Base-by-base conservation (phyloP, 2,797 vertebrate species). In the Podarcis siculus region DNA sequence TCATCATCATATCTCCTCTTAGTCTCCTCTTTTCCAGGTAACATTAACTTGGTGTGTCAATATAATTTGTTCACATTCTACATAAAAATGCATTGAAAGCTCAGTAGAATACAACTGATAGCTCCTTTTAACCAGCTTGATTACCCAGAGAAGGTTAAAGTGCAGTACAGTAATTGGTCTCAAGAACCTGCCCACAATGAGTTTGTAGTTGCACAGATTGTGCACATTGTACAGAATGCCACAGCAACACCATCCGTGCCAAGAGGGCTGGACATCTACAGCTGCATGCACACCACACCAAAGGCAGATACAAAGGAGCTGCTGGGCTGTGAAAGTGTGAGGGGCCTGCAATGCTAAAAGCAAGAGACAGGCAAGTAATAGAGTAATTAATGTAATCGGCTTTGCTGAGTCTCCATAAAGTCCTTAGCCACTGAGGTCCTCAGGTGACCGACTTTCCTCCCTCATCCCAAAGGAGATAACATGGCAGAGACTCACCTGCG, bases 351-450 rank as follows among this genome's bases (percentile, higher is more conserved):
- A 72, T 12, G 61, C 82, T 83, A 2, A 77, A 83, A 84, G 91
- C 89, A 82, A 84, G 85, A 82, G 84, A 86, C 84, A 42, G 55
- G 35, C 3, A 37, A 76, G 76, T 72, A 9, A 86, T 84, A 69
- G 89, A 30, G 86, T 89, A 79, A 91, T 73, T 32, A 27, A 61
- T 0, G 0, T 86, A 89, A 89, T 81, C 86, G 79, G 91, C 90
- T 91, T 89, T 87, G 86, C 84, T 76, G 90, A 2, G 67, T 58
- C 82, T 1, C 10, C 2, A 39, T 2, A 55, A 90, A 87, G 80
- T 82, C 61, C 8, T 84, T 8, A 21, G 27, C 27, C 55, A 39
- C 37, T 76, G 32, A 23, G 88, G 82, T 55, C 3, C 4, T 10
- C 1, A 13, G 76, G 69, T 27, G 25, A 1, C 15, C 7, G 55